Percentiles rank a stretch among this genome's conserved stretches.
These are phyloP conservation scores for Tetramorium parvispinum DNA, from an alignment of 1,140 invertebrate species.

Conservation along the genomic window DNA sequence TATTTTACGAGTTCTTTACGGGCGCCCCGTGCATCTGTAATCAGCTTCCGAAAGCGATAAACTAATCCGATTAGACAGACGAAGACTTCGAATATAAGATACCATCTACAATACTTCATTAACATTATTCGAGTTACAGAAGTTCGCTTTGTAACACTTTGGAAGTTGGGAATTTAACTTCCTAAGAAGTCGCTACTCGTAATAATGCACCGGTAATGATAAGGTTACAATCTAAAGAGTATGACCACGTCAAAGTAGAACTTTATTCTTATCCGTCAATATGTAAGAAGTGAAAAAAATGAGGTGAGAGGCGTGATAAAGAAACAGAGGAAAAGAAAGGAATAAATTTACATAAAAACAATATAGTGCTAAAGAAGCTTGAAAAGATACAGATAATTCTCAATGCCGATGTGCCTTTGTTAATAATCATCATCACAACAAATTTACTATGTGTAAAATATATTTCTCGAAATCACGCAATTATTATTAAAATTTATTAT, in stretches of 20 bases:
- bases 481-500: neutral
- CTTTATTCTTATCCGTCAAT: neutral
- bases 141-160: constrained; percentile 51
- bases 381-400: neutral
- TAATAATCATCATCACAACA: neutral
- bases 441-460: neutral
- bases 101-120: constrained; percentile 48
- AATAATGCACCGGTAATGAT: constrained; percentile 35
- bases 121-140: constrained; percentile 40
- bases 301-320: neutral
- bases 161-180: constrained; percentile 49
- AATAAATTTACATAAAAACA: neutral
- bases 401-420: neutral
- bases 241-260: constrained; percentile 4
- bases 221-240: constrained; percentile 27
- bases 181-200: constrained; percentile 24
- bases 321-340: neutral
- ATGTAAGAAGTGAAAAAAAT: neutral
- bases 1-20: neutral
- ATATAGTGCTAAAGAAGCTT: neutral
- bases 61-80: constrained; percentile 34
- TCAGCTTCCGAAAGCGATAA: constrained; percentile 20
- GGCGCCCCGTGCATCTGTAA: neutral
- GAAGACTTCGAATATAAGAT: constrained; percentile 29
- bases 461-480: neutral